Percentiles rank a stretch among this genome's conserved stretches.
These are phyloP conservation scores for Cololabis saira DNA, from an alignment of 2,113 vertebrate species.

Conservation along the genomic window DNA sequence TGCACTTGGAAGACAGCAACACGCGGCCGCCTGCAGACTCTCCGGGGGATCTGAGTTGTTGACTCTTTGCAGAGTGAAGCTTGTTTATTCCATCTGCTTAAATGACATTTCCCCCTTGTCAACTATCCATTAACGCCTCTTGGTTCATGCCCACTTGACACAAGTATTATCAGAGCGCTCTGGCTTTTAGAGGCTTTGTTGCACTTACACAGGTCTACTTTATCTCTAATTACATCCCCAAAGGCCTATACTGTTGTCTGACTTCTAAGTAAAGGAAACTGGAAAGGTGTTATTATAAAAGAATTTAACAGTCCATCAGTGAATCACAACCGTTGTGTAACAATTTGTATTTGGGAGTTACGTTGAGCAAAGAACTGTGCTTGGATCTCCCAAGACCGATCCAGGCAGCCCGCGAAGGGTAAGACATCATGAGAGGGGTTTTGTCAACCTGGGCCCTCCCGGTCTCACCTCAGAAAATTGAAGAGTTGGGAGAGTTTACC, in stretches of 20 bases:
- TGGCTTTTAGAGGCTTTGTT: conserved; percentile 36
- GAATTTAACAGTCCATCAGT: conserved; percentile 1
- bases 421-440: too few relatives aligned
- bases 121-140: conserved; percentile 58
- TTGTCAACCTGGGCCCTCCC: too few relatives aligned
- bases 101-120: conserved; percentile 67
- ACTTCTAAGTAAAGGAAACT: conserved; percentile 29
- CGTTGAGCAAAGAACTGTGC: neutral
- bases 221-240: conserved; percentile 30
- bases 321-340: conserved; percentile 1
- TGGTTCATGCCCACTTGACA: conserved; percentile 48
- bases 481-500: too few relatives aligned
- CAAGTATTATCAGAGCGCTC: conserved; percentile 14
- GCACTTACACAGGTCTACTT: conserved; percentile 27
- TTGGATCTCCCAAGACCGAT: neutral
- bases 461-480: too few relatives aligned
- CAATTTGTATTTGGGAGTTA: neutral
- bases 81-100: conserved; percentile 42
- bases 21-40: conserved; percentile 50
- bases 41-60: conserved; percentile 30
- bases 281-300: conserved; percentile 16
- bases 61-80: conserved; percentile 51
- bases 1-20: conserved; percentile 28
- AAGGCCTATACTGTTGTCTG: conserved; percentile 15
- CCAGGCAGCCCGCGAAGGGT: too few relatives aligned